phyloP scores from a whole-genome alignment of 2,113 vertebrate genomes.

The Dicerorhinus sumatrensis region DNA sequence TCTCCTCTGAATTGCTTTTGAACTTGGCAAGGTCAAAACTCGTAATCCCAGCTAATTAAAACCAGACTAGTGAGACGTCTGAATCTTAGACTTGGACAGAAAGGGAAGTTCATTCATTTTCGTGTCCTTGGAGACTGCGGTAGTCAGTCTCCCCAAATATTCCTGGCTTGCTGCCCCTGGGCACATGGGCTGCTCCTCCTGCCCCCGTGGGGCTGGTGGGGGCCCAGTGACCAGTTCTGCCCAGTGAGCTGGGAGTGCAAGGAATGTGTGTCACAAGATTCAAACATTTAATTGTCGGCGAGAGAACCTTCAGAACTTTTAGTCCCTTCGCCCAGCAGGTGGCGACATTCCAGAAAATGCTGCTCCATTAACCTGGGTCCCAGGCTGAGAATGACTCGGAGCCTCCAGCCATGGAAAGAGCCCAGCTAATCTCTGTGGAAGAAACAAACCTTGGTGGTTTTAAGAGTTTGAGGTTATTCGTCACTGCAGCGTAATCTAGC shows the following conservation, averaged over 20 bases:
- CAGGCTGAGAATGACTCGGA: neutral
- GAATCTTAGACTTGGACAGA: neutral
- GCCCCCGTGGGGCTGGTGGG: neutral
- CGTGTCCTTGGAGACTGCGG: neutral
- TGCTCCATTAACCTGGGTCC: neutral
- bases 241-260: neutral
- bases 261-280: neutral
- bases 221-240: neutral
- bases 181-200: neutral
- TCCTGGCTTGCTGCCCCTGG: neutral
- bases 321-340: neutral
- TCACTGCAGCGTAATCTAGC: neutral
- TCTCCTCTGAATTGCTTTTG: conserved; percentile 29
- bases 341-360: neutral
- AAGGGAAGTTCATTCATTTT: neutral
- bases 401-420: neutral
- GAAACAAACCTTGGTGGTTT: neutral
- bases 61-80: neutral
- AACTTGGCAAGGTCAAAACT: conserved; percentile 47
- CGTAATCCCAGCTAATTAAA: conserved; percentile 16
- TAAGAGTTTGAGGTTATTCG: neutral
- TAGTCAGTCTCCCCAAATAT: neutral
- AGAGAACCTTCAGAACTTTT: neutral
- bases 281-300: neutral
- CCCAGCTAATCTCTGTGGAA: neutral